phyloP scores from a whole-genome alignment of 2,113 vertebrate species.

The Dascyllus trimaculatus region DNA sequence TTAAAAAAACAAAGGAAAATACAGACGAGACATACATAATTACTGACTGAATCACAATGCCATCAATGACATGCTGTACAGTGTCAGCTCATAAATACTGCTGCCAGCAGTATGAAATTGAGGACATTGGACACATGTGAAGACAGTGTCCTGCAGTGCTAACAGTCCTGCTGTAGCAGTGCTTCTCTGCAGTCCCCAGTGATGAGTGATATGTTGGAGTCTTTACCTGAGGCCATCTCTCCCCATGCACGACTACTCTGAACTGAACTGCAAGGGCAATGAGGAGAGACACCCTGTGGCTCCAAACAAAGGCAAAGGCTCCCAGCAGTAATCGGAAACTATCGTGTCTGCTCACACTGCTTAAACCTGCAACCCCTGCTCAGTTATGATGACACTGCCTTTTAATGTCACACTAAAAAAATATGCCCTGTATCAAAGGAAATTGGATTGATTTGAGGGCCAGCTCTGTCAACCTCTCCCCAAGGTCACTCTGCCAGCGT shows the following conservation, averaged over 20 bases:
- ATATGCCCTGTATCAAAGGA: constrained; percentile 61
- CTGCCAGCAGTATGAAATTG: constrained; percentile 21
- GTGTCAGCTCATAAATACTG: constrained; percentile 25
- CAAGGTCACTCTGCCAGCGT: constrained; percentile 67
- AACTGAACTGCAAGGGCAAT: constrained; percentile 76
- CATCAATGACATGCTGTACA: neutral
- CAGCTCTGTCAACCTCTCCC: constrained; percentile 50
- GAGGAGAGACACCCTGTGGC: constrained; percentile 71
- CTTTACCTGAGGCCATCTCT: constrained; percentile 74
- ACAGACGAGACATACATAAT: neutral
- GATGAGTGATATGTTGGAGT: constrained; percentile 68
- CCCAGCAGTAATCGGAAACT: constrained; percentile 73
- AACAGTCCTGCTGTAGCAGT: constrained; percentile 38
- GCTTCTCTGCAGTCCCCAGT: constrained; percentile 50
- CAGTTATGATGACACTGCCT: constrained; percentile 65
- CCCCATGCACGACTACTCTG: constrained; percentile 48
- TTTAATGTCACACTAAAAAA: constrained; percentile 69
- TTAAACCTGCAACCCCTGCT: constrained; percentile 61
- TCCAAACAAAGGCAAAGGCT: constrained; percentile 71
- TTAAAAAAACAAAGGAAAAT: constrained; percentile 5
- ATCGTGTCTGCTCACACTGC: constrained; percentile 49
- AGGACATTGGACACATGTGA: constrained; percentile 44
- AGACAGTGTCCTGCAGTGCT: constrained; percentile 48
- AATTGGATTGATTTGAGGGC: constrained; percentile 59
- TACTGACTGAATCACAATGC: constrained; percentile 14